Conservation (phyloP, 2,113 vertebrate genomes). For the Gobius niger region DNA sequence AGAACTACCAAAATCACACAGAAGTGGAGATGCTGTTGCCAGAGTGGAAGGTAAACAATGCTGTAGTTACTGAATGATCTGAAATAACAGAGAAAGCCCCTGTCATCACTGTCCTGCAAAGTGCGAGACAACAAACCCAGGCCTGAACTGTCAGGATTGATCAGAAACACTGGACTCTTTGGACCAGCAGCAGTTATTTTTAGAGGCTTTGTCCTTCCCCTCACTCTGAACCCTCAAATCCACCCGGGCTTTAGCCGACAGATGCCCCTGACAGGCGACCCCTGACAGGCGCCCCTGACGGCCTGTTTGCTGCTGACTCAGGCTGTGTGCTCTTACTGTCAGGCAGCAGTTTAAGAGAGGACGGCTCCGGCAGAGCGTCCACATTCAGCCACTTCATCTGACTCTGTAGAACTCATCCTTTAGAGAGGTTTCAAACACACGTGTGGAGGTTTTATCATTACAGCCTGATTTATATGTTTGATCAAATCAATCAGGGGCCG, state of each 20-base stretch:
- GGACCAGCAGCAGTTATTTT: conserved; percentile 2
- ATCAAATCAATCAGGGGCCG: no score
- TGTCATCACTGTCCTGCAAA: no score
- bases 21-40: no score
- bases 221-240: neutral
- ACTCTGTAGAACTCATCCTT: neutral
- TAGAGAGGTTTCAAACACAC: neutral
- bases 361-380: neutral
- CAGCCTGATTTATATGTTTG: no score
- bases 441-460: no score
- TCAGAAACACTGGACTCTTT: neutral
- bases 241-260: neutral
- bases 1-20: no score
- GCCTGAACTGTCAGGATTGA: neutral
- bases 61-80: no score
- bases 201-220: conserved; percentile 4
- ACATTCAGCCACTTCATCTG: neutral
- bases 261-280: conserved; percentile 8
- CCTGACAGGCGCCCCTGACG: no score
- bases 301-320: neutral
- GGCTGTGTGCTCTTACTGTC: neutral
- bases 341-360: neutral
- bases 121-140: neutral
- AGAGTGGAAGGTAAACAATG: no score
- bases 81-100: no score